These are phyloP conservation scores for Leiothrix lutea DNA, from an alignment of 2,113 vertebrate species.

Conservation along the genomic window DNA sequence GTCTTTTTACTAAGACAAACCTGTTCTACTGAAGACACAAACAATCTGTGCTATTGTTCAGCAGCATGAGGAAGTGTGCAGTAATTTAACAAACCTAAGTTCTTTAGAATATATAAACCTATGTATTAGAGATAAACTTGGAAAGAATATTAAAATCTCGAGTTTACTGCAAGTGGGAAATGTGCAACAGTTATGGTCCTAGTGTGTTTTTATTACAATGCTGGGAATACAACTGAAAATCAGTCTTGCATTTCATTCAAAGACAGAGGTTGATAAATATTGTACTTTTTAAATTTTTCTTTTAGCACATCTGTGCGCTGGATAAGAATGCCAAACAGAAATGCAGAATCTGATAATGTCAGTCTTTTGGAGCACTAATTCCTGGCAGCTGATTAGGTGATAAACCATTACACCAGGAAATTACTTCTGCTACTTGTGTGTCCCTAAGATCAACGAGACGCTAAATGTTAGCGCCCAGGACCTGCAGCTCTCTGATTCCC, in stretches of 20 bases:
- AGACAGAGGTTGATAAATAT: neutral
- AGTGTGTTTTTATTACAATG: neutral
- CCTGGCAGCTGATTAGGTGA: neutral
- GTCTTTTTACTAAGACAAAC: neutral
- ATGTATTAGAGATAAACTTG: neutral
- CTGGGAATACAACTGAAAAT: neutral
- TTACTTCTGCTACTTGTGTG: neutral
- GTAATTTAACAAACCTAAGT: neutral
- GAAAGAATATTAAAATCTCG: neutral
- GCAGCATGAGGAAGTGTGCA: neutral
- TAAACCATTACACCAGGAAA: neutral
- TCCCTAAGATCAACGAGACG: neutral
- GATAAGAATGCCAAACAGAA: constrained; percentile 82
- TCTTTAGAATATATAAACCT: neutral
- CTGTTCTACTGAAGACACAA: neutral
- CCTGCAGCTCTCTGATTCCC: too few relatives aligned
- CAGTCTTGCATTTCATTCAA: neutral
- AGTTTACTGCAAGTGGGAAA: neutral
- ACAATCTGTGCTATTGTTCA: neutral
- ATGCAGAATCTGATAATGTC: constrained; percentile 73
- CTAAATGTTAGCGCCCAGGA: too few relatives aligned
- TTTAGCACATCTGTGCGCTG: constrained; percentile 85
- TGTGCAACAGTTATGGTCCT: neutral
- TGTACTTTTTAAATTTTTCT: neutral
- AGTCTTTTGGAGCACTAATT: neutral